A percentile compares a stretch with the other conserved stretches of the same genome.
phyloP scores from a whole-genome alignment of 2,797 vertebrate species.

The Chiroxiphia lanceolata region DNA sequence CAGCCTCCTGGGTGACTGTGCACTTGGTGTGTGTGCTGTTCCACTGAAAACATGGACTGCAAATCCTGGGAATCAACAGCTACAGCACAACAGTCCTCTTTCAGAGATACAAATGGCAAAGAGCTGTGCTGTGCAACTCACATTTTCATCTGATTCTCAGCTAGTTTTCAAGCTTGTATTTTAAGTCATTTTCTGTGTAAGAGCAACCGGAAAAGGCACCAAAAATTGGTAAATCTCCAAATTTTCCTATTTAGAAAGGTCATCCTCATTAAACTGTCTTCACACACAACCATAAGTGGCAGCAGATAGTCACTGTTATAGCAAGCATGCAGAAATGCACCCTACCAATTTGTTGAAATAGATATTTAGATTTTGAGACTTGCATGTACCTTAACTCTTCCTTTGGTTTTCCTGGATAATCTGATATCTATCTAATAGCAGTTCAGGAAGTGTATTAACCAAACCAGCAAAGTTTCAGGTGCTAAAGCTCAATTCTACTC shows the following conservation, averaged over 20 bases:
- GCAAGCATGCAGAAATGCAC: not conserved
- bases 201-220: constrained; percentile 21
- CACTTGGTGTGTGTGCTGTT: not conserved
- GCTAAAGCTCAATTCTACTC: not conserved
- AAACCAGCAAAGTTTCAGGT: not conserved
- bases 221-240: constrained; percentile 42
- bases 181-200: constrained; percentile 22
- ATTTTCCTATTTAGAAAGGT: constrained; percentile 52
- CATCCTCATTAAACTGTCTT: constrained; percentile 55
- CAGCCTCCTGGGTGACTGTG: not conserved
- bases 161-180: constrained; percentile 1
- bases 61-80: constrained; percentile 14
- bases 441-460: not conserved
- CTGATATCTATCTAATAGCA: not conserved
- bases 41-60: not conserved
- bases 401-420: not conserved
- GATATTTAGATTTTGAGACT: not conserved
- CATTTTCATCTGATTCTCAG: not conserved
- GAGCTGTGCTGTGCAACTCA: not conserved
- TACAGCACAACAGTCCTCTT: not conserved
- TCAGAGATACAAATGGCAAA: not conserved
- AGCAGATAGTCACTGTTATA: constrained; percentile 22
- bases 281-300: constrained; percentile 34
- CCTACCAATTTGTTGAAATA: not conserved
- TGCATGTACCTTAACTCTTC: not conserved